Conservation (phyloP, 2,888 invertebrate genomes). For the Caenorhabditis auriculariae region DNA sequence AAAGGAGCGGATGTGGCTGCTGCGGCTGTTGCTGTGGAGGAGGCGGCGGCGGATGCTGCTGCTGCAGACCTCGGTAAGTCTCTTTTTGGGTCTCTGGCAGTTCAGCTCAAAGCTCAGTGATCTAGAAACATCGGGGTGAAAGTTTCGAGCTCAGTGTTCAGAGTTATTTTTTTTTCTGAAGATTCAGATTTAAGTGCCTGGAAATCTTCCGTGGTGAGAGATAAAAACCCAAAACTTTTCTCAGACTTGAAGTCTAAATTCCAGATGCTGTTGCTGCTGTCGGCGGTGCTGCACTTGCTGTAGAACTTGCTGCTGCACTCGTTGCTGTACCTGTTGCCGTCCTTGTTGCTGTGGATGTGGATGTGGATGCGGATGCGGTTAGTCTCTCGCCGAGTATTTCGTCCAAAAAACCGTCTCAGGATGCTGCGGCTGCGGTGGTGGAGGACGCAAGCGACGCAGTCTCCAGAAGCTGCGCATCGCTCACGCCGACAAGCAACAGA, state of each 20-base stretch:
- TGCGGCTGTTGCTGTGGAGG: conserved; percentile 7
- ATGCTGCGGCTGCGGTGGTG: conserved; percentile 18
- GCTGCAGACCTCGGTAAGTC: conserved; percentile 2
- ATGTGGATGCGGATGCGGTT: conserved; percentile 4
- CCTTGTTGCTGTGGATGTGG: conserved; percentile 2
- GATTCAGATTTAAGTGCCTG: neutral
- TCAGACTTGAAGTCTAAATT: no score
- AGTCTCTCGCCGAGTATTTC: no score
- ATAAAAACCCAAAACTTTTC: no score
- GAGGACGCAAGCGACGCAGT: conserved; percentile 14
- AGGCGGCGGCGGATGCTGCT: conserved; percentile 11
- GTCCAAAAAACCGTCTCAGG: no score
- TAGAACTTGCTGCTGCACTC: conserved; percentile 26
- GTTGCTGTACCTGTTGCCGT: conserved; percentile 11
- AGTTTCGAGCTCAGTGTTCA: conserved; percentile 8
- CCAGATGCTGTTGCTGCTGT: conserved; percentile 20
- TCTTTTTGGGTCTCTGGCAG: neutral
- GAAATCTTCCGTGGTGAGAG: conserved; percentile 1
- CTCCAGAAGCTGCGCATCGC: conserved; percentile 18
- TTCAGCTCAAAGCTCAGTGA: conserved; percentile 3
- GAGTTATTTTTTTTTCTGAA: neutral
- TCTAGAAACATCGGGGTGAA: conserved; percentile 4
- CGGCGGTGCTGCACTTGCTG: conserved; percentile 29
- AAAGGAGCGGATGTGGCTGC: conserved; percentile 16
- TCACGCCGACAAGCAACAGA: conserved; percentile 31